These are phyloP conservation scores for Epizoanthus fatuus DNA, from an alignment of 92 coral and sea anemone species.

Conservation along the genomic window DNA sequence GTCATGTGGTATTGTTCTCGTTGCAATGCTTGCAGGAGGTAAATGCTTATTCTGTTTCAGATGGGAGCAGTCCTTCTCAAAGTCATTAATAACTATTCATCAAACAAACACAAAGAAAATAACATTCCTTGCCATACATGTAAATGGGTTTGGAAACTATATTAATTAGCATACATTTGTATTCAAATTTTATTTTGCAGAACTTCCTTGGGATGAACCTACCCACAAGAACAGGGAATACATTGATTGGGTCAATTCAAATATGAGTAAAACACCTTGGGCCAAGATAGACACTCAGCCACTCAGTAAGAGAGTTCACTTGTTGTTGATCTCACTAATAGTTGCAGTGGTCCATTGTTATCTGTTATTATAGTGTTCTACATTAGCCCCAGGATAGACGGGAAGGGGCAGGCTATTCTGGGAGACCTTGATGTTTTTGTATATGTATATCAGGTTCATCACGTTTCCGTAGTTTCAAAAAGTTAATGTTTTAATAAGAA, in stretches of 20 bases:
- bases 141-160: too few species aligned
- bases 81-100: too few species aligned
- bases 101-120: neutral
- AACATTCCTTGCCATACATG: neutral
- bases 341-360: neutral
- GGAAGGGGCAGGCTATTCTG: too few species aligned
- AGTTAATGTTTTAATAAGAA: too few species aligned
- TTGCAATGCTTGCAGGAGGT: constrained; percentile 99
- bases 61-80: too few species aligned
- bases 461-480: too few species aligned
- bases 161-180: too few species aligned
- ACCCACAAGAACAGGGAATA: constrained; percentile 81
- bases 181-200: constrained; percentile 41
- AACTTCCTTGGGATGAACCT: constrained; percentile 99
- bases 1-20: constrained; percentile 99
- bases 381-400: neutral
- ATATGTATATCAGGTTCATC: too few species aligned
- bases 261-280: constrained; percentile 91
- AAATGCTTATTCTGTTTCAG: neutral
- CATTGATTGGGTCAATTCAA: constrained; percentile 79
- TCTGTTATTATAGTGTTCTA: neutral
- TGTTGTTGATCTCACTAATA: neutral
- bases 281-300: constrained; percentile 88
- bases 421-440: too few species aligned
- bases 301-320: constrained; percentile 4